phyloP scores from a whole-genome alignment of 1,140 invertebrate genomes.

The Drosophila lacertosa region DNA sequence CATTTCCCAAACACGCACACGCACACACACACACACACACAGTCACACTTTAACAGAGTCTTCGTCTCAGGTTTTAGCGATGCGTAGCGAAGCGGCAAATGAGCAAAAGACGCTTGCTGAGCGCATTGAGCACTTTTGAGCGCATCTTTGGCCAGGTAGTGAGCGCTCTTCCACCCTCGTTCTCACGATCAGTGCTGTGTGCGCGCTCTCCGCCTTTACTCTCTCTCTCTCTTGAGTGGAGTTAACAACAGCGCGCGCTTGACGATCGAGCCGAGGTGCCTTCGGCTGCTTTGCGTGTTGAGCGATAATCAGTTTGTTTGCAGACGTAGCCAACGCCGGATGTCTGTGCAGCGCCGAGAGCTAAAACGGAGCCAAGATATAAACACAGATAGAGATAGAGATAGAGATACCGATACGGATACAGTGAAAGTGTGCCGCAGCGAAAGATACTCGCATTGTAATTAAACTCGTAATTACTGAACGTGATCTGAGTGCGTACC shows the following conservation, averaged over 20 bases:
- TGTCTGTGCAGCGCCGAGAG: constrained; percentile 42
- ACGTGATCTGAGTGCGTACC: constrained; percentile 8
- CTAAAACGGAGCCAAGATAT: constrained; percentile 33
- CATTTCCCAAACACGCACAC: constrained; percentile 37
- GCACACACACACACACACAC: constrained; percentile 8
- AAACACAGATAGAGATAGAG: constrained; percentile 36
- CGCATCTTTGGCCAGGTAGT: constrained; percentile 51
- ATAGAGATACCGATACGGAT: constrained; percentile 25
- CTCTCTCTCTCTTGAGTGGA: constrained; percentile 66
- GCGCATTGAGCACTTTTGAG: constrained; percentile 35
- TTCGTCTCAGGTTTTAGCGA: constrained; percentile 32
- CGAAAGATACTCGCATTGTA: constrained; percentile 36
- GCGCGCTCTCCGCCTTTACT: constrained; percentile 5
- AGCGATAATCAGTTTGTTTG: constrained; percentile 73
- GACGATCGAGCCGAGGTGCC: constrained; percentile 40
- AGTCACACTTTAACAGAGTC: too few relatives aligned
- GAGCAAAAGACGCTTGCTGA: constrained; percentile 52
- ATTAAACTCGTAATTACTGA: constrained; percentile 34
- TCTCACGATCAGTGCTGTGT: constrained; percentile 6
- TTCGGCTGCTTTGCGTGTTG: constrained; percentile 27
- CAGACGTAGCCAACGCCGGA: constrained; percentile 56
- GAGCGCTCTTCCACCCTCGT: constrained; percentile 1
- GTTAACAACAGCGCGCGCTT: constrained; percentile 25
- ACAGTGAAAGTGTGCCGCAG: constrained; percentile 69
- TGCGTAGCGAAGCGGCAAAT: constrained; percentile 75